phyloP scores from a whole-genome alignment of 37 sponge, comb jelly and placozoan species.

The Tethya wilhelma region DNA sequence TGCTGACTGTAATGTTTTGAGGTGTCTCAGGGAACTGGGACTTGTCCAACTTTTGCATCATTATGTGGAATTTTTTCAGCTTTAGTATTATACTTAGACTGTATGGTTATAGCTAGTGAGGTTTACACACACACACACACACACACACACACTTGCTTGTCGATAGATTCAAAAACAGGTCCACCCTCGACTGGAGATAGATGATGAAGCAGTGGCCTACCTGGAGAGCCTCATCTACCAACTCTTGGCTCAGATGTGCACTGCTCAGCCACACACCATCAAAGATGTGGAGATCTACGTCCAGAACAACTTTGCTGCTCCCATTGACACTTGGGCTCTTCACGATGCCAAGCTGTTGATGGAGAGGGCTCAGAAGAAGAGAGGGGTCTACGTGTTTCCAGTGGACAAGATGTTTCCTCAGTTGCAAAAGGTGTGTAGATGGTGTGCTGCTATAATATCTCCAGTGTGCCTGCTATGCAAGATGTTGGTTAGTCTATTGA shows the following conservation, averaged over 20 bases:
- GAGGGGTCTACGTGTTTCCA: conserved; percentile 64
- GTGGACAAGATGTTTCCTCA: conserved; percentile 74
- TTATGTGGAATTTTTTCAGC: no score
- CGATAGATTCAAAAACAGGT: conserved; percentile 85
- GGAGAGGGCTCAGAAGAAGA: conserved; percentile 62
- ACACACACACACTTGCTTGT: neutral
- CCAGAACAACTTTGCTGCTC: conserved; percentile 69
- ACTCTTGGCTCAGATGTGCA: conserved; percentile 80
- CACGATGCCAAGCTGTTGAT: conserved; percentile 77
- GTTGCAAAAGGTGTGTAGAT: conserved; percentile 57
- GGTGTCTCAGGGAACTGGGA: no score
- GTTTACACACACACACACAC: conserved; percentile 11
- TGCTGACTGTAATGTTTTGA: no score
- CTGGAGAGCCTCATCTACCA: conserved; percentile 79
- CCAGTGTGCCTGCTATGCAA: no score
- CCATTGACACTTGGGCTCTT: conserved; percentile 84
- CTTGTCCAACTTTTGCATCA: no score
- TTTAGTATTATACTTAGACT: no score
- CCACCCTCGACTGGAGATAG: conserved; percentile 82
- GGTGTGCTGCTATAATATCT: neutral
- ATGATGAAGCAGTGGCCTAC: conserved; percentile 74
- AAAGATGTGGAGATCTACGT: conserved; percentile 80
- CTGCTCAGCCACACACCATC: conserved; percentile 59
- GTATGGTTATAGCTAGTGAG: neutral
- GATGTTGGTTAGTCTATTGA: no score